Evolutionary conservation across 2,113 vertebrate genomes (phyloP).

Genomic region (Aegithalos caudatus): DNA sequence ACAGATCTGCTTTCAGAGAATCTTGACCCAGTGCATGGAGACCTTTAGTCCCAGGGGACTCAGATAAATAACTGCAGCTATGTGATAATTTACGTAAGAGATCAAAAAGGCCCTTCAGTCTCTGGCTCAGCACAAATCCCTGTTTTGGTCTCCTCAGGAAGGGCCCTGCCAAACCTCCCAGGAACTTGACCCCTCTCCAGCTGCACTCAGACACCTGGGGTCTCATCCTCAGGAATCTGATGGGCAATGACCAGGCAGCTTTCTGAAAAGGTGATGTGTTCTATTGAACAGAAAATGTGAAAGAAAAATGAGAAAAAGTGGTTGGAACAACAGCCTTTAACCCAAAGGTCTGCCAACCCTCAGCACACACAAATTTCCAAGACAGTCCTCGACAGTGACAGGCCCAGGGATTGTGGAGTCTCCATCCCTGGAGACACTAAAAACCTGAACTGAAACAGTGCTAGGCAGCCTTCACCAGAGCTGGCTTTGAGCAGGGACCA

Average conservation of each 20-base stretch:
- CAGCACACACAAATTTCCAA: neutral
- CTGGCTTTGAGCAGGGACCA: neutral
- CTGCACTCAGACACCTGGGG: neutral
- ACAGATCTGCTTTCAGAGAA: neutral
- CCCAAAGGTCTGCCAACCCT: neutral
- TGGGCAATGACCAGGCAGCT: neutral
- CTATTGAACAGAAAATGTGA: neutral
- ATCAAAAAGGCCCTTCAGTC: neutral
- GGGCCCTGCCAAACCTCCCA: neutral
- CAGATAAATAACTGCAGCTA: neutral
- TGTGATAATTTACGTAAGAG: neutral
- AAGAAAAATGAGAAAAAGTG: neutral
- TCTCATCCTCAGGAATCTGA: neutral
- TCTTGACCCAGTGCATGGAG: neutral
- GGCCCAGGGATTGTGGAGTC: neutral
- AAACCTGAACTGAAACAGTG: neutral
- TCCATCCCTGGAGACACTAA: neutral
- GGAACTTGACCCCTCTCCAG: neutral
- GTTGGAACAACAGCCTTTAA: neutral
- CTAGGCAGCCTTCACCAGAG: neutral
- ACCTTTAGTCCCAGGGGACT: neutral
- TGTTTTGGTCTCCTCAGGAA: neutral
- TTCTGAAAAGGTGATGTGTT: neutral
- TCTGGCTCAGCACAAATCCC: neutral
- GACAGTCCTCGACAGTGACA: neutral